Evolutionary conservation across 1,140 invertebrate species (phyloP), one percentile per base, ranked within the genome.

Genomic region (Pseudachorutes palmiensis): DNA sequence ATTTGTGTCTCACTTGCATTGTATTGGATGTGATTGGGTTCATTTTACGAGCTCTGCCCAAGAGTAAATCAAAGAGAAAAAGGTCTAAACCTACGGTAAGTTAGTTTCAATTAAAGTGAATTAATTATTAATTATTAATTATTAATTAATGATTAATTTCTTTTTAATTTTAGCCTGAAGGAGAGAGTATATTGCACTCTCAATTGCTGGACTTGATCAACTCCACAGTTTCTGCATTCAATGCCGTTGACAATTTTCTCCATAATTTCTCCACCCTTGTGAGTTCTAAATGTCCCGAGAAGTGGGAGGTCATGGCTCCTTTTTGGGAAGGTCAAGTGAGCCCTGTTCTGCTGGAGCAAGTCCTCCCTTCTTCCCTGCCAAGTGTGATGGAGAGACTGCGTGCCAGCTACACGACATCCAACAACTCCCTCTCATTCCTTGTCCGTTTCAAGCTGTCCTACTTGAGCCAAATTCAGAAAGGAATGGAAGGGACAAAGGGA

Each of bases 361-460:
- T 70, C 26, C 58, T 70, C n/a, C 65, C 65, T 9, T 49, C 51
- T 30, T 64, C 69, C 14, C n/a, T 67, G 12, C 69, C 65, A 3
- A 65, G n/a, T 30, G 65, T 70, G 9, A 51, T 67, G 49, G 24
- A 22, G 14, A 64, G 64, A 30, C 28, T 70, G 33, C 49, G 65
- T 36, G 16, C 55, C 32, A 67, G 69, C 48, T 70, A 64, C 26
- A 2, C 5, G 2, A 64, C 51, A 19, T 55, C 51, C 12, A 12
- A 5, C 9, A 55, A 9, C 24, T 14, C 12, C 24, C 51, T 55
- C 12, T 16, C 12, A 5, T 19, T 14, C 24, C 24, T 19, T 5
- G 5, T 12, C 24, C 24, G 5, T 24, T 14, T 22, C 9, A 55
- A 41, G 19, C 5, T 19, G 5, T 9, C 5, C 5, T 41, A 41